phyloP scores from a whole-genome alignment of 2,888 invertebrate species.

The Linnaemya tessellans region DNA sequence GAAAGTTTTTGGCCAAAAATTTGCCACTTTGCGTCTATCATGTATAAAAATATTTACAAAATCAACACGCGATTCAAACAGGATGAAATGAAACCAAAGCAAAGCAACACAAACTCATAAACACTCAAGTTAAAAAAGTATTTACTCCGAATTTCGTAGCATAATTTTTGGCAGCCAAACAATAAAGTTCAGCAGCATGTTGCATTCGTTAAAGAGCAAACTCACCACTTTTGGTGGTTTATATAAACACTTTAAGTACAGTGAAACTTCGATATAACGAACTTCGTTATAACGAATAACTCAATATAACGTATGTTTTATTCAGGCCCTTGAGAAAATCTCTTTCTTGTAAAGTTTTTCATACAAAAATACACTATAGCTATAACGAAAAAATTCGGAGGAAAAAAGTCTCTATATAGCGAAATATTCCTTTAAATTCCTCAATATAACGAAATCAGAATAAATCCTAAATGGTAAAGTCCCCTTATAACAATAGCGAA shows the following conservation, averaged over 20 bases:
- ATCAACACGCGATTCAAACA: constrained; percentile 53
- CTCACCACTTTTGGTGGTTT: constrained; percentile 51
- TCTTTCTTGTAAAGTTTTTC: no score
- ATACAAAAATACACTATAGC: no score
- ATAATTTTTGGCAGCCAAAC: constrained; percentile 27
- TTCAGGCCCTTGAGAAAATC: no score
- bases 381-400: no score
- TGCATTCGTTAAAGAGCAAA: constrained; percentile 52
- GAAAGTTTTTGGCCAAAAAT: constrained; percentile 19
- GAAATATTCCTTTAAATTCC: no score
- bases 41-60: constrained; percentile 13
- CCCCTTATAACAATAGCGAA: no score
- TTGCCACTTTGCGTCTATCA: neutral
- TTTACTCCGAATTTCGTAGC: constrained; percentile 49
- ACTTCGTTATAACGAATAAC: no score
- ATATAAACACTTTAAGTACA: neutral
- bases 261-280: no score
- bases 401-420: no score
- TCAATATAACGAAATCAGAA: no score
- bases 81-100: neutral
- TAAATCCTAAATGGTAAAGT: no score
- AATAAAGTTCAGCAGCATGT: constrained; percentile 18
- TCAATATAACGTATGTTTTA: no score
- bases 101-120: neutral
- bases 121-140: neutral